Percentiles rank a stretch among this genome's conserved stretches.
phyloP scores from a whole-genome alignment of 2,113 vertebrate species.

The Maccullochella peelii region DNA sequence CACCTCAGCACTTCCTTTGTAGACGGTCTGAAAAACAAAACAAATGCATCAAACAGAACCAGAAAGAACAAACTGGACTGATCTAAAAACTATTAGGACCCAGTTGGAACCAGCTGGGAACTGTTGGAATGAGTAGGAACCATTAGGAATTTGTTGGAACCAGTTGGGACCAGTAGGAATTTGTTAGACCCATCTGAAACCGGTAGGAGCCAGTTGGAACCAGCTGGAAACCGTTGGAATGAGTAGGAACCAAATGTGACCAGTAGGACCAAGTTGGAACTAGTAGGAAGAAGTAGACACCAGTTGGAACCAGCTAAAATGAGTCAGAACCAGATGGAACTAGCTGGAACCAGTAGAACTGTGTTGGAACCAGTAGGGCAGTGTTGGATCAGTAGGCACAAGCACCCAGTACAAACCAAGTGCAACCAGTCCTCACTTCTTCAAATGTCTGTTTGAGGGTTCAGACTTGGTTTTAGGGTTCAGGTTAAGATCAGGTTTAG shows the following conservation, averaged over 20 bases:
- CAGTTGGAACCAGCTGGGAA: too few species aligned
- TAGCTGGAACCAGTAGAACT: background rate
- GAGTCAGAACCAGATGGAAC: background rate
- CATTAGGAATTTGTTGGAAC: background rate
- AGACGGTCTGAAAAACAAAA: slow-evolving; percentile 84
- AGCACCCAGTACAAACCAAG: background rate
- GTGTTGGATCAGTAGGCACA: too few species aligned
- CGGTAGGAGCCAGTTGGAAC: background rate
- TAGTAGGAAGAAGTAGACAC: too few species aligned
- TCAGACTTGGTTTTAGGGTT: too few species aligned
- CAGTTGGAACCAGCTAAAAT: background rate
- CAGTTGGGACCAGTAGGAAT: background rate
- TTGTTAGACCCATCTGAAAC: too few species aligned
- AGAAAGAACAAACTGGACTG: background rate
- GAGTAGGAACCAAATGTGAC: too few species aligned
- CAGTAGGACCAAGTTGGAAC: background rate
- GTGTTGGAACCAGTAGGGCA: background rate
- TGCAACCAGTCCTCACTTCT: background rate
- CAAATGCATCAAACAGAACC: background rate
- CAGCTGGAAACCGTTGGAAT: background rate
- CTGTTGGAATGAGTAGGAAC: too few species aligned
- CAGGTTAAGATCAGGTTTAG: background rate
- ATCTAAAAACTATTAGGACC: too few species aligned
- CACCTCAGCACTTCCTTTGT: slow-evolving; percentile 89
- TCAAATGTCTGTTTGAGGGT: too few species aligned